These are phyloP conservation scores for Rhodophaea formosa DNA, from an alignment of 2,888 invertebrate species.

Conservation along the genomic window DNA sequence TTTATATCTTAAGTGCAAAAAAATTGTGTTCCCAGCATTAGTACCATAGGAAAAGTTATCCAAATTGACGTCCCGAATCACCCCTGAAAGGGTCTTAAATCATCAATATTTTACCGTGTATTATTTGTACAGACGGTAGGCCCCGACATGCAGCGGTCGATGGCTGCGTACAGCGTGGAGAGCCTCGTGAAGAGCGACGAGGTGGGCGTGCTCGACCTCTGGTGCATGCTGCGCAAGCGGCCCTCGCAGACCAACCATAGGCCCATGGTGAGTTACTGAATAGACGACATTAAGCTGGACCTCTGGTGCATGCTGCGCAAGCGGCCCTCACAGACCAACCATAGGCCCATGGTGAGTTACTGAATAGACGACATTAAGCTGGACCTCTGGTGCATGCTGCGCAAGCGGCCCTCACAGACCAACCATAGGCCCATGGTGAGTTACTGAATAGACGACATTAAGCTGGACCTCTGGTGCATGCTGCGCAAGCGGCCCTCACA, in stretches of 20 bases:
- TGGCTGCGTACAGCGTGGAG: constrained; percentile 12
- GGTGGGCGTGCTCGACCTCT: constrained; percentile 56
- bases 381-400: constrained; percentile 56
- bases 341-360: background rate
- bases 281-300: constrained; percentile 36
- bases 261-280: background rate
- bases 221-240: constrained; percentile 49
- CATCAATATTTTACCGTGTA: too few species aligned
- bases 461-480: constrained; percentile 57
- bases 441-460: background rate
- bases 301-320: constrained; percentile 52
- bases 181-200: constrained; percentile 38
- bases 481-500: constrained; percentile 37
- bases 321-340: constrained; percentile 26
- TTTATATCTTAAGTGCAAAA: too few species aligned
- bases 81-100: too few species aligned
- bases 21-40: too few species aligned
- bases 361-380: constrained; percentile 24
- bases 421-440: background rate
- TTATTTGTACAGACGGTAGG: constrained; percentile 35
- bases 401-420: constrained; percentile 30
- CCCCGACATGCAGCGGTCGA: constrained; percentile 26
- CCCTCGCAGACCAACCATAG: constrained; percentile 17
- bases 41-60: too few species aligned
- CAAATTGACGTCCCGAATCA: too few species aligned